Conservation (phyloP, 2,113 vertebrate genomes). For the Saguinus midas region DNA sequence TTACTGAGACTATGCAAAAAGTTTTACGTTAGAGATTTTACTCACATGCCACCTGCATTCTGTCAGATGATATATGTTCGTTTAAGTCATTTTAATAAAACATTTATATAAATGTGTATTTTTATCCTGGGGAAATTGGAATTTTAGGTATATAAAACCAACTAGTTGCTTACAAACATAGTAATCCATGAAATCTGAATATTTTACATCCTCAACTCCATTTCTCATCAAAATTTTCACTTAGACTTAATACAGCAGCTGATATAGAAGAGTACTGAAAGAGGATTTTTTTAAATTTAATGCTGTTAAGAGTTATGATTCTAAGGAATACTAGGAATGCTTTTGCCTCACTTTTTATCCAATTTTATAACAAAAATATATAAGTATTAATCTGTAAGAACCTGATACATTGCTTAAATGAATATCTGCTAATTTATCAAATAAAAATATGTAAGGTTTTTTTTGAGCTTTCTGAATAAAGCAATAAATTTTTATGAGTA, state of each 20-base stretch:
- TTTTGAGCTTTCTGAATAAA: neutral
- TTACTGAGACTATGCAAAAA: neutral
- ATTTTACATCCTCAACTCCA: neutral
- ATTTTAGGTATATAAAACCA: neutral
- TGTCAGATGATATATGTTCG: neutral
- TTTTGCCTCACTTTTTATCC: neutral
- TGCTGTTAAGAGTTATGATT: neutral
- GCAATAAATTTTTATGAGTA: neutral
- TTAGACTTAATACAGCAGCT: neutral
- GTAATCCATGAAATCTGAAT: neutral
- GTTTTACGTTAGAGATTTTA: neutral
- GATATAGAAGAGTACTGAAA: neutral
- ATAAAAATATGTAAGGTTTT: neutral
- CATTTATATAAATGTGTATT: constrained; percentile 19
- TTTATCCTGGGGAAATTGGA: neutral
- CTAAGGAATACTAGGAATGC: neutral
- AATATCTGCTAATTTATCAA: neutral
- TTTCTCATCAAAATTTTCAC: neutral
- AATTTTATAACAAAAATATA: neutral
- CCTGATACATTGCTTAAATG: neutral
- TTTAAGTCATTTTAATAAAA: neutral
- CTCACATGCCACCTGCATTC: neutral
- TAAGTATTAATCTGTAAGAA: neutral
- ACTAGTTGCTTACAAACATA: neutral
- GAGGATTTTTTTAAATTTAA: neutral